These are phyloP conservation scores for Nansenia antarctica DNA, from an alignment of 2,113 vertebrate genomes.

Conservation along the genomic window DNA sequence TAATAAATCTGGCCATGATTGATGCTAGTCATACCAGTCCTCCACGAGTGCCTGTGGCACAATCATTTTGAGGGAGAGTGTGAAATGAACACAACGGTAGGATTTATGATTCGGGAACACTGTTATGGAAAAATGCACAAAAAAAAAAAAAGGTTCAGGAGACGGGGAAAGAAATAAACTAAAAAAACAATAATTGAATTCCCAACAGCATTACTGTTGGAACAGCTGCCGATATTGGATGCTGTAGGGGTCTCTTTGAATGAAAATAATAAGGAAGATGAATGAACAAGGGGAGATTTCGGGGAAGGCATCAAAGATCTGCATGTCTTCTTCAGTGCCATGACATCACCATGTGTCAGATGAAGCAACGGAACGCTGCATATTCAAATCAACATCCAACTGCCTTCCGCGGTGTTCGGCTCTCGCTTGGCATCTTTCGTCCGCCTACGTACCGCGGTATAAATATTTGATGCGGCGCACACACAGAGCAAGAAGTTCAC, in stretches of 20 bases:
- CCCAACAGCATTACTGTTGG: constrained; percentile 46
- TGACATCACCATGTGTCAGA: constrained; percentile 27
- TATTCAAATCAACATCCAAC: constrained; percentile 33
- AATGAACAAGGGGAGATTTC: constrained; percentile 14
- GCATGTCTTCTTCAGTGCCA: constrained; percentile 19
- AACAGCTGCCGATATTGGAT: constrained; percentile 24
- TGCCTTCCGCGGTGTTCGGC: constrained; percentile 12
- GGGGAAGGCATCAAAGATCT: constrained; percentile 23
- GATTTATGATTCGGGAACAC: constrained; percentile 44
- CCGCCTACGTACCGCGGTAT: constrained; percentile 31
- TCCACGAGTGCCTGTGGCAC: constrained; percentile 23
- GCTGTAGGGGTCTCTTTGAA: constrained; percentile 32
- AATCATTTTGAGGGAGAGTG: constrained; percentile 20
- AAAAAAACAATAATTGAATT: constrained; percentile 55
- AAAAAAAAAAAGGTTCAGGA: constrained; percentile 40
- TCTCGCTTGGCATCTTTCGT: constrained; percentile 24
- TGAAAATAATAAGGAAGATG: constrained; percentile 49
- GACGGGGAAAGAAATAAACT: constrained; percentile 13
- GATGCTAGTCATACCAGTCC: constrained; percentile 45
- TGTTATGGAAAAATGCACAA: constrained; percentile 56
- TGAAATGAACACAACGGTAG: constrained; percentile 31
- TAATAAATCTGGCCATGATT: constrained; percentile 50
- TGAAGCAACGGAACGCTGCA: constrained; percentile 26
- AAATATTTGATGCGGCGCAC: constrained; percentile 44
- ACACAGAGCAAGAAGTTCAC: constrained; percentile 26